phyloP scores from a whole-genome alignment of 2,888 invertebrate species.

The Gasteruption jaculator region DNA sequence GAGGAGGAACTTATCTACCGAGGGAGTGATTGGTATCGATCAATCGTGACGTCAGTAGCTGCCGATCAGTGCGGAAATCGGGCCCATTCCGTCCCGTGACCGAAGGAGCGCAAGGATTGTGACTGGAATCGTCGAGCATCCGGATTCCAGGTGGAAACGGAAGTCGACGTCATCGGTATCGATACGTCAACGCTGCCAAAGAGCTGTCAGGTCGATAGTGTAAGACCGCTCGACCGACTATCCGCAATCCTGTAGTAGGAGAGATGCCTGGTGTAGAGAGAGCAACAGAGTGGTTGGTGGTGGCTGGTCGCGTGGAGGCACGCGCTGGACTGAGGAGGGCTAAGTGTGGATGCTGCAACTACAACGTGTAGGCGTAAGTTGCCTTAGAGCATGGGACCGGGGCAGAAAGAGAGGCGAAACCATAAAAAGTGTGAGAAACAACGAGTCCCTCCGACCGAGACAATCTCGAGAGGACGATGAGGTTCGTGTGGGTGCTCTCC shows the following conservation, averaged over 20 bases:
- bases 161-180: no score
- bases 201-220: conserved; percentile 21
- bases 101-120: no score
- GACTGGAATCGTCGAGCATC: no score
- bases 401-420: conserved; percentile 17
- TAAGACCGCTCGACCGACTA: conserved; percentile 21
- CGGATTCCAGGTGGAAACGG: neutral
- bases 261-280: conserved; percentile 11
- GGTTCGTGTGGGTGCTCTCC: conserved; percentile 29
- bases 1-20: no score
- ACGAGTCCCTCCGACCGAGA: no score
- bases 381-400: conserved; percentile 35
- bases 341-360: conserved; percentile 50
- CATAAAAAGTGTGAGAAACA: conserved; percentile 17
- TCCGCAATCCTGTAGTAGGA: conserved; percentile 27
- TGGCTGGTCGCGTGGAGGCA: conserved; percentile 52
- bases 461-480: conserved; percentile 20
- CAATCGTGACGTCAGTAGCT: no score
- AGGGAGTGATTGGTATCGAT: no score
- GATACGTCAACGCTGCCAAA: conserved; percentile 21
- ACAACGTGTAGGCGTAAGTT: conserved; percentile 48
- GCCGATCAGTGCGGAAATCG: no score
- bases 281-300: conserved; percentile 40
- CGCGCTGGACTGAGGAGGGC: conserved; percentile 50
- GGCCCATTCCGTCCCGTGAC: neutral